Base-by-base conservation (phyloP, 1,140 invertebrate species). In the Drosophila pandora region DNA sequence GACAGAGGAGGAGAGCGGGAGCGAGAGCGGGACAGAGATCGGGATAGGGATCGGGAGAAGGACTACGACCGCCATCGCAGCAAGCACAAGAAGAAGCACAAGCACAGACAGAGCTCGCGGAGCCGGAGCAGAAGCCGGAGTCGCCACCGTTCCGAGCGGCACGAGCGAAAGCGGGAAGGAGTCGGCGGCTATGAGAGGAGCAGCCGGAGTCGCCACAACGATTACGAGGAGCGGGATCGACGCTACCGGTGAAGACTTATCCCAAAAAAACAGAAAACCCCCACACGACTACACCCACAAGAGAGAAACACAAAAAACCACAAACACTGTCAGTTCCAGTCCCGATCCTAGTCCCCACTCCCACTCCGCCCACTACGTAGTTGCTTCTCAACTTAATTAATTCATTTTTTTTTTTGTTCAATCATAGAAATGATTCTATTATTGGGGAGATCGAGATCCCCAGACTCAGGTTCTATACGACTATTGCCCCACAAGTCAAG, bases 71-170 rank as follows among this genome's bases (percentile, higher is more conserved):
- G 74, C 0, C 84, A 80, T 3, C 82, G 83, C 55, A 82, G 90
- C 57, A 91, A 91, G 70, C 90, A 90, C 54, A 91, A 91, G 68
- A 91, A 87, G 50, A 91, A 90, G 63, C 88, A 90, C 30, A 91
- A 91, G 65, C 85, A 91, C 32, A 69, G 81, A 28, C 80, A 90
- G 50, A 68, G 63, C 68, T 91, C 90, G 13, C 70, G 87, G 22
- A 90, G 85, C 52, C 77, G 90, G 6, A 91, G 85, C 43, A 69
- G 83, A 37, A 90, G 83, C 64, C 74, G 70, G 34, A 64, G 62
- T 48, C 71, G 72, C 43, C 69, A 73, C 12, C 69, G 69, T 0
- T 61, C 68, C 21, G 69, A 73, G 28, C 32, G 72, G 28, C 50
- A 60, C 10, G 73, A 76, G 9, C 72, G 64, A 12, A 76, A 76